Percentiles rank a stretch among this genome's conserved stretches.
These are phyloP conservation scores for Amaurobius ferox DNA, from an alignment of 2,888 invertebrate genomes.

Conservation along the genomic window DNA sequence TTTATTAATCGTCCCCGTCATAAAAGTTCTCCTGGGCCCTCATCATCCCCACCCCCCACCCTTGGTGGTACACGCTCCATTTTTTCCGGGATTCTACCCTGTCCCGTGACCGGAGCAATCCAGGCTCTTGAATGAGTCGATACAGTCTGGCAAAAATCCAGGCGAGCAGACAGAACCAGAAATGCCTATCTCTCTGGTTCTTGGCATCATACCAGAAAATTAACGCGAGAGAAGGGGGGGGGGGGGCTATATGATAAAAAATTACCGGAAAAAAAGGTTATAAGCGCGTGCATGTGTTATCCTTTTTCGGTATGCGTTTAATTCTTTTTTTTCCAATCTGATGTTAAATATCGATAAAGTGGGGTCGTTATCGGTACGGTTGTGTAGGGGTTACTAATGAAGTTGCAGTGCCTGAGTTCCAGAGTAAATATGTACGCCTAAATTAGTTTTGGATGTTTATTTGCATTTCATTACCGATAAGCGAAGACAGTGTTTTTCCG, in stretches of 20 bases:
- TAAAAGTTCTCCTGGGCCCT: not conserved
- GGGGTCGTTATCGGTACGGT: not conserved
- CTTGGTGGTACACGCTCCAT: not conserved
- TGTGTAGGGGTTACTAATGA: not conserved
- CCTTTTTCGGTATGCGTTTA: too few species aligned
- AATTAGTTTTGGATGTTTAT: slow-evolving; percentile 18
- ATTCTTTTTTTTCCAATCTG: not conserved
- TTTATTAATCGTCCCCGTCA: not conserved
- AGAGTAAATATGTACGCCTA: not conserved
- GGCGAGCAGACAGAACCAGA: not conserved
- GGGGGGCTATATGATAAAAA: not conserved
- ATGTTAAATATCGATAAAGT: not conserved
- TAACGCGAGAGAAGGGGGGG: not conserved
- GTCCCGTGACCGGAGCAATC: slow-evolving; percentile 20
- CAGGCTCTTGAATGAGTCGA: slow-evolving; percentile 31
- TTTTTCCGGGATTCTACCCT: not conserved
- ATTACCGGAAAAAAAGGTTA: slow-evolving; percentile 20
- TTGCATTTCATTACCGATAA: slow-evolving; percentile 9
- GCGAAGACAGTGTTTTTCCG: too few species aligned
- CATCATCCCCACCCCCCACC: not conserved
- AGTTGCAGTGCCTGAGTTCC: not conserved
- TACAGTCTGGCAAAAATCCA: slow-evolving; percentile 62
- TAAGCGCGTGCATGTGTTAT: not conserved
- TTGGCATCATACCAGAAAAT: slow-evolving; percentile 62
- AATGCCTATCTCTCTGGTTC: slow-evolving; percentile 10